A percentile compares a stretch with the other conserved stretches of the same genome.
phyloP scores from a whole-genome alignment of 2,797 vertebrate species.

The Myiotriccus ornatus region DNA sequence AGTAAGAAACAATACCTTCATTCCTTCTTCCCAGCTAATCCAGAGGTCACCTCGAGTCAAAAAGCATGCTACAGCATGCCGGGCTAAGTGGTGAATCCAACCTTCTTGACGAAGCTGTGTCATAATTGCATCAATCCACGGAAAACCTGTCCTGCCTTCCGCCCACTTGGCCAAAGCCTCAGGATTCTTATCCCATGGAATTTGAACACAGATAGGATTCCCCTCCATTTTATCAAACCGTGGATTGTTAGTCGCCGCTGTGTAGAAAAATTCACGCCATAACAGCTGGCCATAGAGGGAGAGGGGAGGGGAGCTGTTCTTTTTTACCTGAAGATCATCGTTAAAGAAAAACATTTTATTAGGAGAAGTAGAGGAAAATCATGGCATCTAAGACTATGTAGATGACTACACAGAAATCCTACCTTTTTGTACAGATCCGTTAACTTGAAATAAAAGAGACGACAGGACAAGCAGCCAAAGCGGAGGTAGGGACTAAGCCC shows the following conservation, averaged over 20 bases:
- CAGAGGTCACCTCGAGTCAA: conserved; percentile 94
- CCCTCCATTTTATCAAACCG: conserved; percentile 98
- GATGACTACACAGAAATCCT: neutral
- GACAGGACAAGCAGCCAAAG: conserved; percentile 94
- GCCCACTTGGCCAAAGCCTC: conserved; percentile 96
- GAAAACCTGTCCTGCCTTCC: conserved; percentile 91
- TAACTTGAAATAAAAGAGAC: conserved; percentile 93
- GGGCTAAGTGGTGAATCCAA: conserved; percentile 94
- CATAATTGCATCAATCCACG: conserved; percentile 97
- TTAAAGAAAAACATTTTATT: conserved; percentile 18
- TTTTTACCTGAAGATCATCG: conserved; percentile 84
- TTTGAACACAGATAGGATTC: conserved; percentile 93
- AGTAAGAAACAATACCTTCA: conserved; percentile 82
- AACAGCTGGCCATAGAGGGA: conserved; percentile 93
- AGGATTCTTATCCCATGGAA: conserved; percentile 93
- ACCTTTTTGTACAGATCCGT: conserved; percentile 96
- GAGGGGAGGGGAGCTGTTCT: conserved; percentile 87
- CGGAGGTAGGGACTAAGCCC: conserved; percentile 93
- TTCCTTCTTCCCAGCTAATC: conserved; percentile 98
- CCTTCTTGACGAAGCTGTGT: conserved; percentile 94
- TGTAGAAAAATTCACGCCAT: conserved; percentile 97
- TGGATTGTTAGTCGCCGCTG: conserved; percentile 90
- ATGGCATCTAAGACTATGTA: neutral
- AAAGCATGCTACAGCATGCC: conserved; percentile 92
- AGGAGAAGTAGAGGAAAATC: neutral